phyloP scores from a whole-genome alignment of 2,888 invertebrate species.

The Gasteruption jaculator region DNA sequence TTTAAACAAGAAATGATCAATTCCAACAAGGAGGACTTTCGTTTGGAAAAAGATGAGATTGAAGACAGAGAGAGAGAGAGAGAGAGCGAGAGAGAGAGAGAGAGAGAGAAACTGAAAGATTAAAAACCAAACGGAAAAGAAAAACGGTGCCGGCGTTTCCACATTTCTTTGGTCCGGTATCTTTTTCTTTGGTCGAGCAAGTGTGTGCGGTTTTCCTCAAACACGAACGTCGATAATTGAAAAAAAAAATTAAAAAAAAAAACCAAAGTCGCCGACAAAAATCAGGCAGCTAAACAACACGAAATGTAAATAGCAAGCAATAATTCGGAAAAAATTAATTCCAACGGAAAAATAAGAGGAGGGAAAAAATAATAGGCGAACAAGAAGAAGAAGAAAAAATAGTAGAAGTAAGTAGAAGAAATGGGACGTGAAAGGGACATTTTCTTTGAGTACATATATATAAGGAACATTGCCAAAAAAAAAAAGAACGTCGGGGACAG shows the following conservation, averaged over 20 bases:
- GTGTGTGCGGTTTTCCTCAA: conserved; percentile 7
- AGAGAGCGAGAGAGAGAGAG: conserved; percentile 10
- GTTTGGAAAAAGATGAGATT: no score
- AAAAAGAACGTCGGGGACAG: conserved; percentile 32
- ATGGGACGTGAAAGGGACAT: no score
- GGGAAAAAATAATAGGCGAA: conserved; percentile 6
- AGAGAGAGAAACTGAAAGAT: conserved; percentile 4
- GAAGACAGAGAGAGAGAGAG: conserved; percentile 13
- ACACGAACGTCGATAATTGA: conserved; percentile 8
- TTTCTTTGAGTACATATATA: no score
- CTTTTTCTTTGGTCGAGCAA: background rate
- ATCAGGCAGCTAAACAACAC: conserved; percentile 34
- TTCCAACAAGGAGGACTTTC: no score
- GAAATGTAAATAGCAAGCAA: conserved; percentile 30
- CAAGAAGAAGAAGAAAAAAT: conserved; percentile 2
- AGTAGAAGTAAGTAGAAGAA: conserved; percentile 6
- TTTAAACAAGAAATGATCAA: no score
- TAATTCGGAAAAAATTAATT: conserved; percentile 6
- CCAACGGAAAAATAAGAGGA: conserved; percentile 11
- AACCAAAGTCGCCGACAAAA: conserved; percentile 23
- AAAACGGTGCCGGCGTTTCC: conserved; percentile 19
- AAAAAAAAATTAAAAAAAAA: conserved; percentile 16
- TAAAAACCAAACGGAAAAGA: conserved; percentile 11
- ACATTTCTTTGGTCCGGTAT: conserved; percentile 13
- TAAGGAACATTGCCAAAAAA: conserved; percentile 38